Conservation (phyloP, 2,113 vertebrate genomes). For the Tautogolabrus adspersus region DNA sequence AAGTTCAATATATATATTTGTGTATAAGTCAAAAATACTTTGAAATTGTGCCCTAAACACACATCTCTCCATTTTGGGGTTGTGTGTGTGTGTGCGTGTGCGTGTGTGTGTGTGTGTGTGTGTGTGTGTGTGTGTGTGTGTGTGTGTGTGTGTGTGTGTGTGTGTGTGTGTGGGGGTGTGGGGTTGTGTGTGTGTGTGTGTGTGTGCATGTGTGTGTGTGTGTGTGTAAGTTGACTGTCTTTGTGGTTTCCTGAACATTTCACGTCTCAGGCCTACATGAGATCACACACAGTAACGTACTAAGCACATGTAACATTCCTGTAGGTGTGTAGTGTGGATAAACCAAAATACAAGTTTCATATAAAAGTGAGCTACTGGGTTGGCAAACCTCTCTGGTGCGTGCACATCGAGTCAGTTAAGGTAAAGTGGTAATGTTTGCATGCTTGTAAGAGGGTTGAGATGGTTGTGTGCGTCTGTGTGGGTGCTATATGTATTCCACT, state of each 20-base stretch:
- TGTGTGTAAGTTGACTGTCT: constrained; percentile 38
- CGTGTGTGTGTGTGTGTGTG: constrained; percentile 20
- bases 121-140: constrained; percentile 26
- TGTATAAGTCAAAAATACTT: background rate
- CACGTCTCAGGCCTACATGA: constrained; percentile 29
- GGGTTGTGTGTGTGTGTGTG: constrained; percentile 29
- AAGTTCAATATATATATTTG: background rate
- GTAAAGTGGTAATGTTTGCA: background rate
- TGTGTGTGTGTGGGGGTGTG: constrained; percentile 23
- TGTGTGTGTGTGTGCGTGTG: constrained; percentile 24
- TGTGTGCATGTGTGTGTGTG: constrained; percentile 17
- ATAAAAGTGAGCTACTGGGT: constrained; percentile 9
- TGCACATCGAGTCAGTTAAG: constrained; percentile 11
- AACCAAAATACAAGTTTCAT: constrained; percentile 30
- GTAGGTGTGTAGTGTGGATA: constrained; percentile 21
- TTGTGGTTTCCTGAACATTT: constrained; percentile 76
- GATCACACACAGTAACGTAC: constrained; percentile 7
- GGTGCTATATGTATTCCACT: background rate
- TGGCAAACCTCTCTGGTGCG: background rate
- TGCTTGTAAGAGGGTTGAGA: background rate
- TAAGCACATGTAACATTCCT: background rate
- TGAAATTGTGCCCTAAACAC: background rate
- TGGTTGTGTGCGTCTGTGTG: background rate
- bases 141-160: constrained; percentile 29
- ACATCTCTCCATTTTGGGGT: too few relatives aligned